phyloP scores from a whole-genome alignment of 2,113 vertebrate species.

The Plotosus lineatus region DNA sequence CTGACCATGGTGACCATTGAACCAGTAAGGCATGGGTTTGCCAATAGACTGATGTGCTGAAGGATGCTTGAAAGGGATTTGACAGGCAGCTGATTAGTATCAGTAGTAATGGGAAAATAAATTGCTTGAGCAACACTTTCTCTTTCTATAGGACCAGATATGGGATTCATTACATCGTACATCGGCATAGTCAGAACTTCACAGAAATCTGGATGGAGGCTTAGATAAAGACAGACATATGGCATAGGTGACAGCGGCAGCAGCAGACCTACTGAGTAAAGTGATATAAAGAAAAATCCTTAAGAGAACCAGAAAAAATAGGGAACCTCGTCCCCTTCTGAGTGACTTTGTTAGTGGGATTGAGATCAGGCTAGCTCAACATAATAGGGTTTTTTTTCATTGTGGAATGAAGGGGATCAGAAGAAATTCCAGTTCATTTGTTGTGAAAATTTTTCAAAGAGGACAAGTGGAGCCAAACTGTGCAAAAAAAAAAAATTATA shows the following conservation, averaged over 20 bases:
- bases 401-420: background rate
- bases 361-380: too few relatives aligned
- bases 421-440: conserved; percentile 1
- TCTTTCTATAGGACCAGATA: background rate
- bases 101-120: background rate
- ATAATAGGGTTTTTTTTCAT: too few relatives aligned
- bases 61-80: background rate
- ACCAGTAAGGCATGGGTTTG: background rate
- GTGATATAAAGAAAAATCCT: background rate
- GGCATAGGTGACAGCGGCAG: background rate
- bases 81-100: background rate
- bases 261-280: background rate
- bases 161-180: background rate
- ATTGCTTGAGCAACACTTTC: background rate
- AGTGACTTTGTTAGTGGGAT: background rate
- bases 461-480: background rate
- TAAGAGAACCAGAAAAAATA: background rate
- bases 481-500: background rate
- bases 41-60: background rate
- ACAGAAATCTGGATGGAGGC: background rate
- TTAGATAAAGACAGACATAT: background rate
- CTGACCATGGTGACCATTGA: background rate
- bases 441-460: background rate
- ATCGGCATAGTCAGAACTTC: background rate
- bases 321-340: background rate